These are phyloP conservation scores for Hycleus phaleratus DNA, from an alignment of 1,140 invertebrate genomes.

Conservation along the genomic window DNA sequence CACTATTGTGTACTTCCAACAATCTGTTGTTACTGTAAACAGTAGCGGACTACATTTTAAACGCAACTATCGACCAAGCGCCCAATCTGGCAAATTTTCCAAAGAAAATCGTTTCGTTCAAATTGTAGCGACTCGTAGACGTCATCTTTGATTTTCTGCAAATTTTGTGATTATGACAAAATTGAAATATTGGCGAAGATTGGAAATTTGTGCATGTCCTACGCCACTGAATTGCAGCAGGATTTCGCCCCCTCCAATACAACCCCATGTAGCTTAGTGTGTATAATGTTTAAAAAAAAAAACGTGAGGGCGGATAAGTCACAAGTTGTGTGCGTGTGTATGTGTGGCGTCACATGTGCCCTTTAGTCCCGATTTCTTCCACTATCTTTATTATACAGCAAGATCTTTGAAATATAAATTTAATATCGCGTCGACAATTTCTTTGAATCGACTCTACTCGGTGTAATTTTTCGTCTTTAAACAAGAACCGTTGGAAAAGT, in stretches of 20 bases:
- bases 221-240: not conserved
- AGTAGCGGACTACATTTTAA: not conserved
- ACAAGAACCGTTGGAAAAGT: constrained; percentile 7
- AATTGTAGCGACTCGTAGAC: no score
- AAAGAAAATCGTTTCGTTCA: no score
- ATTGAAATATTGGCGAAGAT: no score
- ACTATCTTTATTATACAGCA: no score
- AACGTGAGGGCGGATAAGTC: constrained; percentile 1
- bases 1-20: not conserved
- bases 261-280: not conserved
- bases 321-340: not conserved
- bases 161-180: no score
- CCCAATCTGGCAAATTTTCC: not conserved
- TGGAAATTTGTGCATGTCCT: no score
- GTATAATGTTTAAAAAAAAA: constrained; percentile 6
- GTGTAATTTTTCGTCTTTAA: not conserved
- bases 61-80: not conserved
- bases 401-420: not conserved
- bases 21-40: not conserved
- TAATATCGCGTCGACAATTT: not conserved
- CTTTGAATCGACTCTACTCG: no score
- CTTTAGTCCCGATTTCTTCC: not conserved
- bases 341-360: constrained; percentile 4
- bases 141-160: no score
- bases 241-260: not conserved